phyloP scores from a whole-genome alignment of 2,888 invertebrate species.

The Chymomyza caudatula region DNA sequence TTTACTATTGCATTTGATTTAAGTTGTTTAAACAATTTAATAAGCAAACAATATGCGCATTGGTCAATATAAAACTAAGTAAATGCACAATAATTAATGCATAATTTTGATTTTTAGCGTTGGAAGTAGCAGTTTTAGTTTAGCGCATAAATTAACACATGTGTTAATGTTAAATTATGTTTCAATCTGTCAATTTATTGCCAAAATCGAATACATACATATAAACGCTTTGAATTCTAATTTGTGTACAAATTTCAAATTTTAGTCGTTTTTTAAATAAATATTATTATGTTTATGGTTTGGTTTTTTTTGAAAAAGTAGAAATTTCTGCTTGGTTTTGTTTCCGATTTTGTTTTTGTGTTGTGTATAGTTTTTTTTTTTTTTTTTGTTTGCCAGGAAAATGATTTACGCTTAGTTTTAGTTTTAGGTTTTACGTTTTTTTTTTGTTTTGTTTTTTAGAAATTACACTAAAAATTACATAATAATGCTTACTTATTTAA shows the following conservation, averaged over 20 bases:
- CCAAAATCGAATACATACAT: slow-evolving; percentile 5
- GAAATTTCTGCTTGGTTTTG: slow-evolving; percentile 7
- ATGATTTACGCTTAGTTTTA: slow-evolving; percentile 17
- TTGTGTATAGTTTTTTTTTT: background rate
- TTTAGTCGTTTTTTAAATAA: slow-evolving; percentile 23
- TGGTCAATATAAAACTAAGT: slow-evolving; percentile 58
- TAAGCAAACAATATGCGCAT: background rate
- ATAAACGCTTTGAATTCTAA: slow-evolving; percentile 1
- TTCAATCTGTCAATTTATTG: background rate
- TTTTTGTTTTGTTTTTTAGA: slow-evolving; percentile 51
- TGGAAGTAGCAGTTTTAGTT: slow-evolving; percentile 38
- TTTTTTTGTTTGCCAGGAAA: slow-evolving; percentile 14
- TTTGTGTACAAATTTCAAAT: slow-evolving; percentile 42
- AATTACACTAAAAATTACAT: slow-evolving; percentile 76
- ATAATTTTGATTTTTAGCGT: slow-evolving; percentile 29
- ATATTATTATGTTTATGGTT: slow-evolving; percentile 2
- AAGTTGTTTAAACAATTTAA: slow-evolving; percentile 1
- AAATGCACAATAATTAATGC: slow-evolving; percentile 52
- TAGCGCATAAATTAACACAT: slow-evolving; percentile 37
- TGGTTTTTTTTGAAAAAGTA: slow-evolving; percentile 36
- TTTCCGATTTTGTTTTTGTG: slow-evolving; percentile 26
- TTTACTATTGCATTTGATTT: slow-evolving; percentile 53
- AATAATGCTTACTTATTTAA: slow-evolving; percentile 70
- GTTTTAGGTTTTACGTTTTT: slow-evolving; percentile 36
- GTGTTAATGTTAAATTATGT: slow-evolving; percentile 32